phyloP scores from a whole-genome alignment of 2,888 invertebrate genomes.

The Lydus trimaculatus region DNA sequence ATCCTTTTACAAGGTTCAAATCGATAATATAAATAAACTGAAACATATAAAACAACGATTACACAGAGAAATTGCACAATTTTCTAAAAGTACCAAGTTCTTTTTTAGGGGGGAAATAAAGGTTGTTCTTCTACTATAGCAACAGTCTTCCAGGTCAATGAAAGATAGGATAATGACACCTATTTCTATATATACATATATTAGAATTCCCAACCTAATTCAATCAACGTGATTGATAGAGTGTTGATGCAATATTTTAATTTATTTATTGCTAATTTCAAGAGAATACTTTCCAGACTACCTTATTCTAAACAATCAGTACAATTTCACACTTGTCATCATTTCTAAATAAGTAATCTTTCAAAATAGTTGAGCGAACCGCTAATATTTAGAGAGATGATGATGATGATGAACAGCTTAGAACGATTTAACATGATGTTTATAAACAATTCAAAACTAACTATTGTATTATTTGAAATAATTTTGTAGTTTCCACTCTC shows the following conservation, averaged over 20 bases:
- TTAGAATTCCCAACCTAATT: not conserved
- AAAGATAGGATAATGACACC: not conserved
- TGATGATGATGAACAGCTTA: too few relatives aligned
- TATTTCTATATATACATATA: not conserved
- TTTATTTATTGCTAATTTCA: not conserved
- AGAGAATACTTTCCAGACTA: not conserved
- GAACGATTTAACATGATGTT: too few relatives aligned
- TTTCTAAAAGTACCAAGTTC: not conserved
- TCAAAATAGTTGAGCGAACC: too few relatives aligned
- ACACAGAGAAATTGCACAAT: not conserved
- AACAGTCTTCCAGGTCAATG: constrained; percentile 1
- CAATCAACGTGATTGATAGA: not conserved
- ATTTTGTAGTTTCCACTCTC: too few relatives aligned
- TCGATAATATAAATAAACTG: not conserved
- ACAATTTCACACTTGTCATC: not conserved
- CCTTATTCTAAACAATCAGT: not conserved
- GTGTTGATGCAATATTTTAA: not conserved
- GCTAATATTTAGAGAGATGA: not conserved
- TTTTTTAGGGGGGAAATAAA: not conserved
- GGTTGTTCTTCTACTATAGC: not conserved
- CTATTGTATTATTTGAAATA: too few relatives aligned
- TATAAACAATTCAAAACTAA: too few relatives aligned
- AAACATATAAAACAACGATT: too few relatives aligned
- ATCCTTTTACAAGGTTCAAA: not conserved
- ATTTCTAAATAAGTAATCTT: not conserved